phyloP scores from a whole-genome alignment of 2,113 vertebrate genomes.

The Tichodroma muraria region DNA sequence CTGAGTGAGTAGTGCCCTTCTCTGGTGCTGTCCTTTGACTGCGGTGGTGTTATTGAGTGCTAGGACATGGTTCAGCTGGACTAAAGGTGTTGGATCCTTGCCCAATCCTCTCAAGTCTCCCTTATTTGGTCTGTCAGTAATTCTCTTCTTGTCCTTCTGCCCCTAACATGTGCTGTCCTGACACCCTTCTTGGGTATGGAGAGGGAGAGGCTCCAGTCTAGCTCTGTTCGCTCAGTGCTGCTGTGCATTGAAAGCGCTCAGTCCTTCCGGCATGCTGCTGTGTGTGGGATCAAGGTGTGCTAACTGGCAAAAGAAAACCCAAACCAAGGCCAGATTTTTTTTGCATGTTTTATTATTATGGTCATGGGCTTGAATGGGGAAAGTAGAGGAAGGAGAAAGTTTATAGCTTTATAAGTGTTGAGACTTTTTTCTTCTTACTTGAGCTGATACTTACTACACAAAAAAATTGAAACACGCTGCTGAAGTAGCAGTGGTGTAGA shows the following conservation, averaged over 20 bases:
- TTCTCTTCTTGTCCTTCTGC: not conserved
- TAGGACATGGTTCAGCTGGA: fast-evolving
- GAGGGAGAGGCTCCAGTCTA: not conserved
- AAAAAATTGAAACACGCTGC: not conserved
- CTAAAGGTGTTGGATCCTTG: not conserved
- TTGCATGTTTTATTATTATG: not conserved
- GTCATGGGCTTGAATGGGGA: not conserved
- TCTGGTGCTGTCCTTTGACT: not conserved
- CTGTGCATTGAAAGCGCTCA: not conserved
- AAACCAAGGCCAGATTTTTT: not conserved
- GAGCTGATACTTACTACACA: not conserved
- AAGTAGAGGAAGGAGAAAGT: not conserved
- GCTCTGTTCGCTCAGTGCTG: not conserved
- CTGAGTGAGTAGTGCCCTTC: not conserved
- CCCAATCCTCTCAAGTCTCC: not conserved
- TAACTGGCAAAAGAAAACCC: not conserved
- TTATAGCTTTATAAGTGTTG: not conserved
- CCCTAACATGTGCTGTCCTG: not conserved
- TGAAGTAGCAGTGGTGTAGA: not conserved
- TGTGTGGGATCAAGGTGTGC: not conserved
- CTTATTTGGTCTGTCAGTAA: not conserved
- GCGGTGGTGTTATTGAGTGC: fast-evolving
- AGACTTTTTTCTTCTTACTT: not conserved
- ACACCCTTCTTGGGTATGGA: not conserved
- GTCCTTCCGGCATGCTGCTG: not conserved